Evolutionary conservation across 2,113 vertebrate genomes (phyloP).

Genomic region (Halcyon senegalensis): DNA sequence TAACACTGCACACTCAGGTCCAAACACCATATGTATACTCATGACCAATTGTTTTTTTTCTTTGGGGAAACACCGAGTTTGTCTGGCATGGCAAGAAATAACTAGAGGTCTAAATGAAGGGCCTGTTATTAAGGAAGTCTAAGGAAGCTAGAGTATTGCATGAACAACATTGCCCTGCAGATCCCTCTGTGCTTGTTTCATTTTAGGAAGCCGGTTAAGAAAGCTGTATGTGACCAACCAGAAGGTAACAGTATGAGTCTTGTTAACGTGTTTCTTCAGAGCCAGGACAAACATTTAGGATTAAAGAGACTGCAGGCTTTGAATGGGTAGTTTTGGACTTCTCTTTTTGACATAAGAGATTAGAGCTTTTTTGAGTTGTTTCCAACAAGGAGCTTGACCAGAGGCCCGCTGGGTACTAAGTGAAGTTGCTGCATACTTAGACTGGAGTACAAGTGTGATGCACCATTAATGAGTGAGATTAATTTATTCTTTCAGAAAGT

Average conservation of each 20-base stretch:
- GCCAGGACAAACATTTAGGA: background rate
- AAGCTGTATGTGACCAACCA: background rate
- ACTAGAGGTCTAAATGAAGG: background rate
- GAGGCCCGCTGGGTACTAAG: background rate
- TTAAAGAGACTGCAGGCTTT: background rate
- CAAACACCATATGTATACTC: background rate
- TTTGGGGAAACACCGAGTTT: background rate
- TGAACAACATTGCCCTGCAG: background rate
- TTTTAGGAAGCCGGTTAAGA: background rate
- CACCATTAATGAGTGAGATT: background rate
- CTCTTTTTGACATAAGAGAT: background rate
- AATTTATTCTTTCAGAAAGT: background rate
- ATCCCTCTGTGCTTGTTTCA: background rate
- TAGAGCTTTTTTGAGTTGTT: background rate
- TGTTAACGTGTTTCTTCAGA: background rate
- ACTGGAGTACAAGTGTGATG: background rate
- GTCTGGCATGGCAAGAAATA: background rate
- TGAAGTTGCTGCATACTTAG: background rate
- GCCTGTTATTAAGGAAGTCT: background rate
- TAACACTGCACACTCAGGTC: background rate
- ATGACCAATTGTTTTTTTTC: rapidly evolving
- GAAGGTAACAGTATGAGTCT: background rate
- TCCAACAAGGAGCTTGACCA: background rate
- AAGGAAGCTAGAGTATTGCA: background rate
- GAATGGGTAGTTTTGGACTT: background rate